A percentile compares a stretch with the other conserved stretches of the same genome.
Conservation (phyloP, 2,113 vertebrate genomes). For the Rutilus rutilus region DNA sequence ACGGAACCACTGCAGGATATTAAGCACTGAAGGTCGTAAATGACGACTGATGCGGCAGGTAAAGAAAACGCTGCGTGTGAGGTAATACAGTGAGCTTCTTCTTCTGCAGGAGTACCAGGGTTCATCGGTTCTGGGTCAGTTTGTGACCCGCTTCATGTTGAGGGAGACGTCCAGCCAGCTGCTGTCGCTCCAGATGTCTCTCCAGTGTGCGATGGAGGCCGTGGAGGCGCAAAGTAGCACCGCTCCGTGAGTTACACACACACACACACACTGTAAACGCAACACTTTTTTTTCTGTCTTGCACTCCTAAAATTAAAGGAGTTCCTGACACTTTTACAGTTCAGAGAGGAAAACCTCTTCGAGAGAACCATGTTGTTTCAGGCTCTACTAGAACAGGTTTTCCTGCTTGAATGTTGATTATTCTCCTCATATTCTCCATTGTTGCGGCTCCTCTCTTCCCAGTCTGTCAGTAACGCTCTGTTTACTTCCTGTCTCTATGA, state of each 20-base stretch:
- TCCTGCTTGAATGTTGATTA: too few species aligned
- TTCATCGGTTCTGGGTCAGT: constrained; percentile 92
- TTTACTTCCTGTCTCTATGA: too few species aligned
- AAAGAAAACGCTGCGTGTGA: background rate
- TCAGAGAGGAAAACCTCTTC: background rate
- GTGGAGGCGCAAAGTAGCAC: constrained; percentile 87
- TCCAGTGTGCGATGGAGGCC: constrained; percentile 92
- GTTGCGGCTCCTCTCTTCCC: too few species aligned
- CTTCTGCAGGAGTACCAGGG: constrained; percentile 86
- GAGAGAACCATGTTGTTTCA: too few species aligned
- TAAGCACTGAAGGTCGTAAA: background rate
- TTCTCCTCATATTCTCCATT: too few species aligned
- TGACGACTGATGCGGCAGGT: background rate
- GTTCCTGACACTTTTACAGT: background rate
- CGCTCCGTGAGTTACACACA: constrained; percentile 71
- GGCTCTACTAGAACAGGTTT: too few species aligned
- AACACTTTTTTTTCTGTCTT: background rate
- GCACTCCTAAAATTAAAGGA: background rate
- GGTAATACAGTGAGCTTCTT: background rate
- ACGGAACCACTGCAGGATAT: background rate
- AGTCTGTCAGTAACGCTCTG: too few species aligned
- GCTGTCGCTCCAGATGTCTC: constrained; percentile 89
- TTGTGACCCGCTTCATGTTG: constrained; percentile 94
- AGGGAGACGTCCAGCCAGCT: constrained; percentile 92
- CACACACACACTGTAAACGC: background rate